phyloP scores from a whole-genome alignment of 2,888 invertebrate species.

The Trachelus troglodyta region DNA sequence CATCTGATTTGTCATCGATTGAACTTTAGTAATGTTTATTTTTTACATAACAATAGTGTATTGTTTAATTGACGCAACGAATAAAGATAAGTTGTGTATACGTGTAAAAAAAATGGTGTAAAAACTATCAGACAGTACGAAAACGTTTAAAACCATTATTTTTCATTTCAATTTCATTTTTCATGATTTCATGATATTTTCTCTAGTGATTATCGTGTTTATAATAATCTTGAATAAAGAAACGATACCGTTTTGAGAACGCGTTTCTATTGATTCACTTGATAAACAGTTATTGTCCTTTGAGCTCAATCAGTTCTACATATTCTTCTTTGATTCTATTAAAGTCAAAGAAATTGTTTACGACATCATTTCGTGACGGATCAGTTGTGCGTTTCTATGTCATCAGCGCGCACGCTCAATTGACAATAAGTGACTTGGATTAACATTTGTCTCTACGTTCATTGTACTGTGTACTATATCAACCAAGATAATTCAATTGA shows the following conservation, averaged over 20 bases:
- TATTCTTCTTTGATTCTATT: background rate
- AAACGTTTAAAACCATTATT: background rate
- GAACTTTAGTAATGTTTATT: background rate
- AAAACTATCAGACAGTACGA: background rate
- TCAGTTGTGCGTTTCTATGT: background rate
- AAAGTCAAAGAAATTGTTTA: background rate
- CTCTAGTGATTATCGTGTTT: background rate
- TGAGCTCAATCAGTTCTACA: background rate
- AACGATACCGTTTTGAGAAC: background rate
- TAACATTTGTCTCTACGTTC: background rate
- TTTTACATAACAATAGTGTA: too few species aligned
- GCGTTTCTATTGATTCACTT: background rate
- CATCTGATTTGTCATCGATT: background rate
- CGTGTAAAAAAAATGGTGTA: background rate
- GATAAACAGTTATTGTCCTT: background rate
- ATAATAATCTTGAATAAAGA: background rate
- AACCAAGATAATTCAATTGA: background rate
- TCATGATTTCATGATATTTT: background rate
- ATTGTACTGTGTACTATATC: background rate
- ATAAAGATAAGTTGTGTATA: background rate
- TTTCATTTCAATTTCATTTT: background rate
- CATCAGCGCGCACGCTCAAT: background rate
- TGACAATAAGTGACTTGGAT: background rate
- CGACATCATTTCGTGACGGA: background rate
- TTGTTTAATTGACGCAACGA: too few species aligned